A percentile compares a stretch with the other conserved stretches of the same genome.
Conservation (phyloP, 2,797 vertebrate species). For the Dromococcyx pavoninus region DNA sequence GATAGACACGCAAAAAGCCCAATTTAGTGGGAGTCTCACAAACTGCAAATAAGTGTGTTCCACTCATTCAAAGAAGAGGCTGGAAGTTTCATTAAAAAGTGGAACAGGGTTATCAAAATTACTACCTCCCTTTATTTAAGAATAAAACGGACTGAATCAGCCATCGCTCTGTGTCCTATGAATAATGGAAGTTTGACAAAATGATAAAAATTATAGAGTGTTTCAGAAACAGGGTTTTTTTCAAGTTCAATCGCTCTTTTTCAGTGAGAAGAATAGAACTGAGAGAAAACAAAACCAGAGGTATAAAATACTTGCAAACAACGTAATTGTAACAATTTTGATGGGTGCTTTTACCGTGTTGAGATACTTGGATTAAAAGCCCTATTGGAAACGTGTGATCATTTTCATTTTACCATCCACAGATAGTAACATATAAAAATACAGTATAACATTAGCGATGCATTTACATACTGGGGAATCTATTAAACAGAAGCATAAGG, state of each 20-base stretch:
- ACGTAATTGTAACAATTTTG: not conserved
- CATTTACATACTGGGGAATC: not conserved
- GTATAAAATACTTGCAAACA: not conserved
- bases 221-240: not conserved
- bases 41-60: not conserved
- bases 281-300: not conserved
- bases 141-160: not conserved
- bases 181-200: not conserved
- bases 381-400: not conserved
- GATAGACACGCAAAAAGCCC: not conserved
- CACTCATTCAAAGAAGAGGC: not conserved
- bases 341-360: not conserved
- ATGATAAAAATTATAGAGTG: not conserved
- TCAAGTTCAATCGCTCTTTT: not conserved
- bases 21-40: not conserved
- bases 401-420: not conserved
- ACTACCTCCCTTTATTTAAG: not conserved
- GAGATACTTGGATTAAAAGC: not conserved
- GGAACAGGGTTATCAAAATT: not conserved
- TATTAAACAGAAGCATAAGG: not conserved
- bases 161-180: not conserved
- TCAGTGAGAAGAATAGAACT: not conserved
- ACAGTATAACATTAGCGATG: not conserved
- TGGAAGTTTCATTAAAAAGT: not conserved
- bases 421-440: not conserved